Evolutionary conservation across 1,140 invertebrate genomes (phyloP).

Genomic region (Cylas formicarius): DNA sequence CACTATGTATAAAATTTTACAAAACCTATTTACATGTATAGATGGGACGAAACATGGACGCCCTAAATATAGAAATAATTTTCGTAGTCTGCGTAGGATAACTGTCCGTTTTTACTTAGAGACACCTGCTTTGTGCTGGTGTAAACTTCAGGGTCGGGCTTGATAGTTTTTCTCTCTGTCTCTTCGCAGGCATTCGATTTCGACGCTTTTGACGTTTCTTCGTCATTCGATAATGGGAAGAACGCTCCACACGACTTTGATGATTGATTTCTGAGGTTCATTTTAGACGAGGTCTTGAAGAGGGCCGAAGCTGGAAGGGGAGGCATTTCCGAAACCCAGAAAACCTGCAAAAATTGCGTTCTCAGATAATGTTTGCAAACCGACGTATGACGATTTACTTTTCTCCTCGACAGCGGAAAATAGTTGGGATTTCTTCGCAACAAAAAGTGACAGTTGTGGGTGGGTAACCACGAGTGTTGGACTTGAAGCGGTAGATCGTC

Average conservation of each 20-base stretch:
- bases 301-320: conserved; percentile 27
- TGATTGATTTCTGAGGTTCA: conserved; percentile 19
- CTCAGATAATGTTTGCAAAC: not conserved
- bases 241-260: conserved; percentile 33
- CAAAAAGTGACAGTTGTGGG: conserved; percentile 63
- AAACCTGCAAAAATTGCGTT: conserved; percentile 32
- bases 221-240: conserved; percentile 22
- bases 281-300: conserved; percentile 18
- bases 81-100: conserved; percentile 51
- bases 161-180: conserved; percentile 24
- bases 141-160: conserved; percentile 32
- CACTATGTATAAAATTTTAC: no score
- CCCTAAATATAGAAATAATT: conserved; percentile 58
- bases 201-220: conserved; percentile 33
- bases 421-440: conserved; percentile 71
- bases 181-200: conserved; percentile 30
- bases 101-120: conserved; percentile 37
- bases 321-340: conserved; percentile 34
- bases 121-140: conserved; percentile 42
- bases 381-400: conserved; percentile 40
- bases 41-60: no score
- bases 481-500: conserved; percentile 79
- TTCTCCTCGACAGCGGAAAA: conserved; percentile 53
- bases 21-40: no score
- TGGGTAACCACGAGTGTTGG: conserved; percentile 65